Base-by-base conservation (phyloP, 1,140 invertebrate species). In the Harpegnathos saltator region DNA sequence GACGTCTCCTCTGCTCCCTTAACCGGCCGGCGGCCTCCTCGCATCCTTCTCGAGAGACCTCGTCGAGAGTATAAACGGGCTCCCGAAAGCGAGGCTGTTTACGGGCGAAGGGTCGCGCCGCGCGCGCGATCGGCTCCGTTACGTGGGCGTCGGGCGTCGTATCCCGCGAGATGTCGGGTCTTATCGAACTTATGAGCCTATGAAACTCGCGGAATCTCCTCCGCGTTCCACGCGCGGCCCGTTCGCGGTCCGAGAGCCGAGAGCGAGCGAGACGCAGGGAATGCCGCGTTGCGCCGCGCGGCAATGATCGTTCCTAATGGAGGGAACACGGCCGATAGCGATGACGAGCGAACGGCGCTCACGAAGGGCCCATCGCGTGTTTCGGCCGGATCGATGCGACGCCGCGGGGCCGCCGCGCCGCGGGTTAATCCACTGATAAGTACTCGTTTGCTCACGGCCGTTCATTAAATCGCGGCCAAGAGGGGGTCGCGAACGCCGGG, bases 401-500 rank as follows among this genome's bases (percentile, higher is more conserved):
- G 52, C 29, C 22, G 26, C 77, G 77, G 82, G 77, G 85, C 73
- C 83, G 80, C 68, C 38, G 33, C 38, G 33, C 29, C 12, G 58
- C 68, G 44, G 22, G 12, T 68, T 52, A 44, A 77, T 83, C 22
- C 44, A 61, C 48, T 61, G 81, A 83, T 80, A 63, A 63, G 22
- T 59, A 54, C 61, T 75, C 62, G 63, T 74, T 81, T 63, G 54
- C 44, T 73, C 48, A 56, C 58, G 58, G 48, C 17, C 74, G 56
- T 87, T 87, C 80, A 87, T 87, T 86, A 87, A 87, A 87, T 84
- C 62, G 73, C 54, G 1, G 19, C 7, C 19, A n/a, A 1, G n/a
- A 58, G 59, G 56, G 62, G 19, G 58, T 72, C 54, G 71, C 66
- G 56, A 86, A 87, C 81, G 72, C 78, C 84, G 38, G 7, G 33